Percentiles rank a stretch among this genome's conserved stretches.
Conservation (phyloP, 2,113 vertebrate species). For the Trematocara nigrifrons region DNA sequence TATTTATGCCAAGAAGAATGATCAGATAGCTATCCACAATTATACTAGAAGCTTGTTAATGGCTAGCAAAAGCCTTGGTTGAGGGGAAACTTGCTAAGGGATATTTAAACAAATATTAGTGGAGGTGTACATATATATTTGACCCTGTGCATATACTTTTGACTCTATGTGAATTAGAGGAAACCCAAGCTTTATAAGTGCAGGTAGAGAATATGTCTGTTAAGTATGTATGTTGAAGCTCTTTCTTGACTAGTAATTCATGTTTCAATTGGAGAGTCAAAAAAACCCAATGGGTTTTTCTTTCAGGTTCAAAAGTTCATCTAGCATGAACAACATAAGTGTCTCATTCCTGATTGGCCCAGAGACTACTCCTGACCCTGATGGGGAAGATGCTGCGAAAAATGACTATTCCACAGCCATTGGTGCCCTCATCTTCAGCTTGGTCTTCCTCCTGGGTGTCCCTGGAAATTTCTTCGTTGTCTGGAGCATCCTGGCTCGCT, state of each 20-base stretch:
- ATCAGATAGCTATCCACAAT: not conserved
- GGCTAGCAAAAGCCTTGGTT: not conserved
- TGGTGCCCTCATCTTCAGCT: not conserved
- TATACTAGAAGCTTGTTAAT: not conserved
- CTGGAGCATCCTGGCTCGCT: no score
- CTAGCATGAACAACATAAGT: not conserved
- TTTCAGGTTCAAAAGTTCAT: constrained; percentile 1
- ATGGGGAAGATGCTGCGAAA: not conserved
- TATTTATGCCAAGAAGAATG: not conserved
- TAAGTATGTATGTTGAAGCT: not conserved
- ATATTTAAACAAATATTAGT: not conserved
- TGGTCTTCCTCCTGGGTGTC: no score
- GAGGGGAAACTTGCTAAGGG: not conserved
- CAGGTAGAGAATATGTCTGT: not conserved
- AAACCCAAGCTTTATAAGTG: not conserved
- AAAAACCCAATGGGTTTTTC: not conserved
- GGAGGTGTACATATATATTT: not conserved
- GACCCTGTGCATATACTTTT: not conserved
- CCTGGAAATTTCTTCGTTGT: no score
- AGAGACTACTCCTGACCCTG: fast-evolving
- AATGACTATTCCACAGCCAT: fast-evolving
- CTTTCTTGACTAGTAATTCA: not conserved
- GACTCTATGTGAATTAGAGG: not conserved
- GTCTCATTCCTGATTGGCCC: fast-evolving
- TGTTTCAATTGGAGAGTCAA: not conserved